Base-by-base conservation (phyloP, 2,888 invertebrate genomes). In the Diaphora mendica region DNA sequence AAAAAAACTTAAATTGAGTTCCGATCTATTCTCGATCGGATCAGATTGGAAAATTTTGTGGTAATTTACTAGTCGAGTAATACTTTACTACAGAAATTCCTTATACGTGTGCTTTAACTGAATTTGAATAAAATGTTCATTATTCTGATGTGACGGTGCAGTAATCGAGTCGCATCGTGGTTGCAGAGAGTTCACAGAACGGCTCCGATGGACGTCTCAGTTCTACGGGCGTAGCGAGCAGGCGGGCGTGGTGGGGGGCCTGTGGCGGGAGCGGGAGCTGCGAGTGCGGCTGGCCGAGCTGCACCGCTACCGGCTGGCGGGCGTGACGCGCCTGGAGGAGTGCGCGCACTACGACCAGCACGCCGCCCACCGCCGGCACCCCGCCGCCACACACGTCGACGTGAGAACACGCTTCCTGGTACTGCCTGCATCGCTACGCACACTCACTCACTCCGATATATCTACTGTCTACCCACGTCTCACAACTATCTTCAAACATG, bases 191-290 rank as follows among this genome's bases (percentile, higher is more conserved):
- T 97, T 99, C 88, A 96, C 97, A 64, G 99, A 99, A 81, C 97
- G 98, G 62, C 97, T 99, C 92, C 96, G 98, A 55, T 97, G 98
- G 79, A 98, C 98, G 88, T 97, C 98, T 4, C 99, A 99, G 91
- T 99, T 99, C 94, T 97, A 98, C 89, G 98, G 98, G 2, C 97
- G 98, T 44, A 96, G 97, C 73, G 99, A 99, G 91, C 98, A 99
- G 86, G 97, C 98, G 77, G 97, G 97, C 77, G 97, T 98, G 44
- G 96, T 98, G 70, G 97, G 97, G 9, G 98, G 97, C 78, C 92
- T 98, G 72, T 97, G 98, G 93, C 96, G 98, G 74, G 99, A 99
- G 93, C 97, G 97, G 82, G 98, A 99, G 89, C 95, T 99, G 76
- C 97, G 98, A 81, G 96, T 97, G 85, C 96, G 99, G 11, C 96